A percentile compares a stretch with the other conserved stretches of the same genome.
These are phyloP conservation scores for Alaudala cheleensis DNA, from an alignment of 2,113 vertebrate genomes.

Conservation along the genomic window DNA sequence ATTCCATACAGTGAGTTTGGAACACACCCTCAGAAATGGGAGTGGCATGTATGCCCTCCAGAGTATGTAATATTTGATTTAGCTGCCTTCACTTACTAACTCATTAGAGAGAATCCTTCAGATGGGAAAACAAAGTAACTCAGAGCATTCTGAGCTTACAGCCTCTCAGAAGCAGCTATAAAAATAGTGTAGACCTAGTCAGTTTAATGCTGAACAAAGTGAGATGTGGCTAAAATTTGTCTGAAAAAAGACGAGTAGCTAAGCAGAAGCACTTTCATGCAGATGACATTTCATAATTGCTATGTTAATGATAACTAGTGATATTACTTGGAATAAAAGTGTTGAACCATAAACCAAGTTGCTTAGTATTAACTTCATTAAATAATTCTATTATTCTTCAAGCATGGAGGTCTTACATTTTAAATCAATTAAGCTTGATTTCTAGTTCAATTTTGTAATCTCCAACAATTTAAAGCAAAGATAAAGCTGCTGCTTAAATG, in stretches of 20 bases:
- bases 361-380: background rate
- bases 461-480: background rate
- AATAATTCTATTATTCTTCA: background rate
- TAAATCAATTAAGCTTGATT: background rate
- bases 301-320: background rate
- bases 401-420: background rate
- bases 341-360: background rate
- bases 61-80: background rate
- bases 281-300: background rate
- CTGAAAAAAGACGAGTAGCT: background rate
- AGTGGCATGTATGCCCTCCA: background rate
- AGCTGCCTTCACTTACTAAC: background rate
- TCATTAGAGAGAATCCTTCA: background rate
- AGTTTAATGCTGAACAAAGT: background rate
- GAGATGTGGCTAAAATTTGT: background rate
- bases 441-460: background rate
- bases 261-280: background rate
- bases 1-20: background rate
- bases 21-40: background rate
- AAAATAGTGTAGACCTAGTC: background rate
- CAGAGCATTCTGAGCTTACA: background rate
- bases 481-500: background rate
- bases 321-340: background rate
- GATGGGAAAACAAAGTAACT: background rate
- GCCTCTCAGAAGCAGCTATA: background rate